Evolutionary conservation across 2,888 invertebrate genomes (phyloP), one percentile per base, ranked within the genome.

Genomic region (Muscina levida): DNA sequence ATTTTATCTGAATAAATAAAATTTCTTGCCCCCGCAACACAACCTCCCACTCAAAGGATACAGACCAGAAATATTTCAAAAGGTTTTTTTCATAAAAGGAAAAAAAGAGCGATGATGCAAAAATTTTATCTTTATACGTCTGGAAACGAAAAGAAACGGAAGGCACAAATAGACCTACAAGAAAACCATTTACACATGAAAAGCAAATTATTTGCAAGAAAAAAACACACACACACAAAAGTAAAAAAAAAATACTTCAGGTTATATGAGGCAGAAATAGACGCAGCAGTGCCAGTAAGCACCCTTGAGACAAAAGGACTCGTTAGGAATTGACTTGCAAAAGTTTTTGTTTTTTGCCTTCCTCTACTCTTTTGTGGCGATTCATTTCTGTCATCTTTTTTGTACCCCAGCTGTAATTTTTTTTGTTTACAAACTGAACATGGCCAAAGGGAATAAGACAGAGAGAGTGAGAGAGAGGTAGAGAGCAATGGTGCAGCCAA

Each of bases 281-380:
- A 13, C 11, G 51, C 53, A 26, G 26, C 17, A 56, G 15, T 39
- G 72, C 53, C 46, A 65, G 65, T 67, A 78, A 84, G 83, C 84
- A 87, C 87, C 85, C 87, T 87, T 85, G 85, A 86, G 86, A 85
- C 87, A 83, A 82, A 80, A 77, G 76, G 65, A 65, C 80, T 80
- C 74, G 75, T 82, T 78, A 80, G 72, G 70, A 76, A 73, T 66
- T 82, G 76, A 74, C 78, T 80, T 73, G 75, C 44, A 81, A 82
- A 71, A 81, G 51, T 71, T 77, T 67, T 42, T 76, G 46, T 67
- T 26, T 59, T 31, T 46, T 31, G 62, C 26, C 10, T 22, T 44
- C 26, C 19, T 39, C 22, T 67, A 13, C 13, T 42, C 15, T 26
- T 56, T 59, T 46, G 53, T 77, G 44, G n/a, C n/a, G n/a, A n/a